These are phyloP conservation scores for Bradypus variegatus DNA, from an alignment of 2,797 vertebrate species.

Conservation along the genomic window DNA sequence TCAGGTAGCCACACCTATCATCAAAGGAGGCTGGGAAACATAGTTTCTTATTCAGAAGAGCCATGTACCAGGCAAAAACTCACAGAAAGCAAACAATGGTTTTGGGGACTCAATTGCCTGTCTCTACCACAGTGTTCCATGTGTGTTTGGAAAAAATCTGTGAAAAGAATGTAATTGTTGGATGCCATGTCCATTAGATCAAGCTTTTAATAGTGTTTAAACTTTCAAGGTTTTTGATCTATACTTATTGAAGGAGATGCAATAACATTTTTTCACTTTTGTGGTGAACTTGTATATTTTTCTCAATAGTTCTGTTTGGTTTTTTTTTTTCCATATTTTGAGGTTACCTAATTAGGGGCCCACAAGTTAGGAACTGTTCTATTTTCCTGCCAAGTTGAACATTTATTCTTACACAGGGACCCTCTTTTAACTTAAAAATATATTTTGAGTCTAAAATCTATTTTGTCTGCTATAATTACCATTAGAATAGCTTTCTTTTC, in stretches of 20 bases:
- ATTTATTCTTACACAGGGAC: neutral
- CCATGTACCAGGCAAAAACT: neutral
- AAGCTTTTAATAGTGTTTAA: neutral
- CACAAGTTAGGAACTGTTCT: neutral
- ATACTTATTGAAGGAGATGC: neutral
- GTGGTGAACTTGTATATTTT: neutral
- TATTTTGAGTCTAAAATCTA: conserved; percentile 2
- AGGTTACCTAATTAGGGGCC: neutral
- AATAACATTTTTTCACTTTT: neutral
- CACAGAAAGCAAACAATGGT: neutral
- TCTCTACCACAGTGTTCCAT: neutral
- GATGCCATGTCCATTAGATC: neutral
- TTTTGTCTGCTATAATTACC: neutral
- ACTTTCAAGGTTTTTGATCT: neutral
- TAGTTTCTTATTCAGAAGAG: neutral
- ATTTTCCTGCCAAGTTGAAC: neutral
- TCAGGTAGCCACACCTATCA: neutral
- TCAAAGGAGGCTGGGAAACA: neutral
- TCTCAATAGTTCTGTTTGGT: neutral
- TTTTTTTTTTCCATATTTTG: neutral
- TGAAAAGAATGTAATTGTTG: neutral
- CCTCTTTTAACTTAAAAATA: neutral
- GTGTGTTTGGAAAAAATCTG: neutral
- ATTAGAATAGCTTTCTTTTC: neutral
- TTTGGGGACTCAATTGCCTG: neutral